Base-by-base conservation (phyloP, 1,140 invertebrate species). In the Plectrocnemia conspersa region DNA sequence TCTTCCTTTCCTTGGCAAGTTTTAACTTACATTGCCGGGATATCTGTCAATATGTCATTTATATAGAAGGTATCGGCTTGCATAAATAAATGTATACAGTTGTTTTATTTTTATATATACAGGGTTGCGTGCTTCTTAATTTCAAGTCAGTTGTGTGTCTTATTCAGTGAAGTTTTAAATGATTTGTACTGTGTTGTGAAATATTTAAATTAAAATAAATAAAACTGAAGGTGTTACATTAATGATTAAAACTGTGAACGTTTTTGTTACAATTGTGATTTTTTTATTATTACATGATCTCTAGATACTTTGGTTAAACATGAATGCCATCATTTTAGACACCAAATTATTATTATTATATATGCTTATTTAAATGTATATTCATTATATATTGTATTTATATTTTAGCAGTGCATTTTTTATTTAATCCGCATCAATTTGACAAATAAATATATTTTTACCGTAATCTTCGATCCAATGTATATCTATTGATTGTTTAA, bases 401-500 rank as follows among this genome's bases (percentile, higher is more conserved):
- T 38, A 9, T 38, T 38, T 29, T 29, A 7, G n/a, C 27, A 16
- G 11, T 13, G 10, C 5, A 38, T 13, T 38, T 13, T 15, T 5
- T 15, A 5, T 38, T 38, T 7, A 15, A 13, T 9, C 6, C 15
- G 35, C 35, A 38, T 13, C 18, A 38, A 38, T 38, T 33, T 47
- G 16, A 32, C 45, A 47, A 47, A 47, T 32, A 47, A 47, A 29
- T 47, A 47, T 47, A 47, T 47, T 47, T 47, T 35, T 47, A 33
- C 45, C 19, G 15, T 15, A 47, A n/a, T 47, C 45, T 33, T 47
- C 27, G 45, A 47, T 47, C 29, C 45, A 47, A 47, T 47, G 27
- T 47, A 60, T 60, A 60, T 59, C 57, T 56, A 56, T 60, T 52
- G 58, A 56, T 61, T 61, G 45, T 56, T 54, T 56, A 56, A 61